phyloP scores from a whole-genome alignment of 2,797 vertebrate species.

The Naso thynnoides region DNA sequence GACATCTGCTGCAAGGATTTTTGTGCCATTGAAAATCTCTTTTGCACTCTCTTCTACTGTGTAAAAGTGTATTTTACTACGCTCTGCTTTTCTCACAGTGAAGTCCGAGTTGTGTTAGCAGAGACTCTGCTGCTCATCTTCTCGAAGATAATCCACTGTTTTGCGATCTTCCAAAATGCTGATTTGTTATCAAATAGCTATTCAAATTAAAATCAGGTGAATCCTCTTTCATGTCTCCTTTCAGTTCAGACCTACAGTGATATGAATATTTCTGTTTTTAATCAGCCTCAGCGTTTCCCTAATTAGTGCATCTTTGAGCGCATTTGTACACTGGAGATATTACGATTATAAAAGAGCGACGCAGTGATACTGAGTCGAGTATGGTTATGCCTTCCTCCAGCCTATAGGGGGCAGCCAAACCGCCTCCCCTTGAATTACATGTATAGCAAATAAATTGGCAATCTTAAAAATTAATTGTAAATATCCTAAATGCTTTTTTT shows the following conservation, averaged over 20 bases:
- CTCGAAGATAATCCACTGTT: slow-evolving; percentile 38
- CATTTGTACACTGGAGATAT: slow-evolving; percentile 69
- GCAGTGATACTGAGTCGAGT: slow-evolving; percentile 1
- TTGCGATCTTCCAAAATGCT: slow-evolving; percentile 38
- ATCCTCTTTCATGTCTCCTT: slow-evolving; percentile 28
- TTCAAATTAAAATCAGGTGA: slow-evolving; percentile 55
- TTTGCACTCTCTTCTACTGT: slow-evolving; percentile 76
- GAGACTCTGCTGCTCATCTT: slow-evolving; percentile 18
- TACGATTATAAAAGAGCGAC: slow-evolving; percentile 15
- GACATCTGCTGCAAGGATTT: slow-evolving; percentile 71
- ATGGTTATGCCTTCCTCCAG: slow-evolving; percentile 1
- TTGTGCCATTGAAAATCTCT: slow-evolving; percentile 78
- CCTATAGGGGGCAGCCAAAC: slow-evolving; percentile 38
- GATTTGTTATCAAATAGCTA: slow-evolving; percentile 35
- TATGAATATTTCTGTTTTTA: slow-evolving; percentile 25
- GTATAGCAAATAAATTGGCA: slow-evolving; percentile 60
- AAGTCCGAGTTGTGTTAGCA: slow-evolving; percentile 37
- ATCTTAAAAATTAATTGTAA: slow-evolving; percentile 77
- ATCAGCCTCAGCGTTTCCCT: slow-evolving; percentile 17
- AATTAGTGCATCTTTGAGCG: slow-evolving; percentile 31
- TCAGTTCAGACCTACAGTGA: slow-evolving; percentile 27
- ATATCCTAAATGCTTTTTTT: slow-evolving; percentile 74
- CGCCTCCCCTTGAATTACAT: slow-evolving; percentile 33
- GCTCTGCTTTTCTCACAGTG: slow-evolving; percentile 67
- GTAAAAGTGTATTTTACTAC: slow-evolving; percentile 82